phyloP scores from a whole-genome alignment of 2,797 vertebrate species.

The Loris lydekkerianus region DNA sequence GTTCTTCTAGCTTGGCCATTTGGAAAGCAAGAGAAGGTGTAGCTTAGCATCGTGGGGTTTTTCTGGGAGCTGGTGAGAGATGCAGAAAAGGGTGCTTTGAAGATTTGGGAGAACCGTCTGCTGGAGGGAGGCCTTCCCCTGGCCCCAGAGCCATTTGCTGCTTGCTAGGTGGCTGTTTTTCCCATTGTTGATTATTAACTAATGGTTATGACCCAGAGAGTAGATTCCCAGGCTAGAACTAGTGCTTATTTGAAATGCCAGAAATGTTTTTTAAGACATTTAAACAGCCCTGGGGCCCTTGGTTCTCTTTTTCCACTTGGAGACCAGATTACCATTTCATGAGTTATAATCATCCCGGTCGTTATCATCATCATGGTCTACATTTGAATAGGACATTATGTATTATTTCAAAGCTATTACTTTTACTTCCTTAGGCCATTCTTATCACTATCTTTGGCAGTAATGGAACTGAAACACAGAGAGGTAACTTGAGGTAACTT shows the following conservation, averaged over 20 bases:
- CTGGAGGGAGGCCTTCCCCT: neutral
- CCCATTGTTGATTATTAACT: constrained; percentile 70
- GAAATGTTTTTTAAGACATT: constrained; percentile 63
- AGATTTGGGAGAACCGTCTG: neutral
- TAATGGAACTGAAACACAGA: neutral
- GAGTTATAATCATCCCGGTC: neutral
- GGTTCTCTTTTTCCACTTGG: constrained; percentile 18
- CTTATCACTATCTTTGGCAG: neutral
- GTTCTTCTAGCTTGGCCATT: constrained; percentile 29
- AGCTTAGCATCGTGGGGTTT: neutral
- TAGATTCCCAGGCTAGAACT: neutral
- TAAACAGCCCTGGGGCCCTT: neutral
- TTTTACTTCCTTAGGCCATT: constrained; percentile 35
- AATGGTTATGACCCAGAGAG: constrained; percentile 3
- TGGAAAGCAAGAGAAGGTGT: constrained; percentile 1
- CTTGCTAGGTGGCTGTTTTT: neutral
- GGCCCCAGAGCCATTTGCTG: neutral
- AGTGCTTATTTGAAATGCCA: constrained; percentile 44
- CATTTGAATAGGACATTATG: neutral
- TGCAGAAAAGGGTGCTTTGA: neutral
- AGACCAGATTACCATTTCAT: constrained; percentile 3
- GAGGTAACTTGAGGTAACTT: neutral
- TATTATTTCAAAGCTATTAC: constrained; percentile 19
- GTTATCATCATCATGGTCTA: neutral
- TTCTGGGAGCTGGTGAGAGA: neutral